phyloP scores from a whole-genome alignment of 92 coral and sea anemone genomes.

The Montipora capitata region DNA sequence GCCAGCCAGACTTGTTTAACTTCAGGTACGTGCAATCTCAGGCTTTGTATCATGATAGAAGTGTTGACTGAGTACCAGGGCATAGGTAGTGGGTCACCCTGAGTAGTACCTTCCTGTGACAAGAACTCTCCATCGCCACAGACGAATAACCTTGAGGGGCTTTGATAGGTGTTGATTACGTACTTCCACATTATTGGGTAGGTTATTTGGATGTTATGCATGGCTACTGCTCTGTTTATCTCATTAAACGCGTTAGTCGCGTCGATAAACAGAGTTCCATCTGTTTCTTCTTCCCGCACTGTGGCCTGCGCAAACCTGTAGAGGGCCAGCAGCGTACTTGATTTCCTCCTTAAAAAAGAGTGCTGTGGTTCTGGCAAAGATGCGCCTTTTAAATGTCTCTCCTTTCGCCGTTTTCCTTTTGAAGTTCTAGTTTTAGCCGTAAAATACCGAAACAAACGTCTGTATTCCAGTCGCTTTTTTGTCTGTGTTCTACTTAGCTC shows the following conservation, averaged over 20 bases:
- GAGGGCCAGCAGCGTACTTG: no score
- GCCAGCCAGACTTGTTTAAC: neutral
- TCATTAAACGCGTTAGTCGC: no score
- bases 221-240: no score
- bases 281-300: no score
- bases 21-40: slow-evolving; percentile 39
- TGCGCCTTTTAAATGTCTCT: neutral
- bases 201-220: no score
- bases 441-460: neutral
- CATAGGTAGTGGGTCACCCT: slow-evolving; percentile 66
- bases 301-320: no score
- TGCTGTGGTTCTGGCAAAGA: no score
- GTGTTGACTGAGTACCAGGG: slow-evolving; percentile 77
- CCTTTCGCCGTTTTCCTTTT: neutral
- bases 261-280: no score
- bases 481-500: no score
- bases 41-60: slow-evolving; percentile 53
- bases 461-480: neutral
- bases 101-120: slow-evolving; percentile 62
- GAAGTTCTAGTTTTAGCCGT: neutral
- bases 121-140: slow-evolving; percentile 60
- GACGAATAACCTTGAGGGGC: slow-evolving; percentile 52
- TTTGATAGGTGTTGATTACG: slow-evolving; percentile 31
- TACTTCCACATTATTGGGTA: neutral
- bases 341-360: no score